phyloP scores from a whole-genome alignment of 2,888 invertebrate genomes.

The Rhagonycha lutea region DNA sequence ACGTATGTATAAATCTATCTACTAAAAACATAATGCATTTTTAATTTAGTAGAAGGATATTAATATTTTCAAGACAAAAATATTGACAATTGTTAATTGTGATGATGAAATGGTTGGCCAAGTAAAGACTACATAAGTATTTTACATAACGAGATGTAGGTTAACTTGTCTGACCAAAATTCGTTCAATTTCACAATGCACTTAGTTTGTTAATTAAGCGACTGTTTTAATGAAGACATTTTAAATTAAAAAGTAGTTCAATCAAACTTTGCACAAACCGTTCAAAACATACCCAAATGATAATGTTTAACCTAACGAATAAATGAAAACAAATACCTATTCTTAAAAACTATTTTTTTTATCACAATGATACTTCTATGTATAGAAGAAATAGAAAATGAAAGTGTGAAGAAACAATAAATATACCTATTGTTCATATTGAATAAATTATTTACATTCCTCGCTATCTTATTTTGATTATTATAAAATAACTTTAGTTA shows the following conservation, averaged over 20 bases:
- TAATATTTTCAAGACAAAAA: not conserved
- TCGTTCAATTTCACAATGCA: slow-evolving; percentile 17
- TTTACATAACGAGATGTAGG: slow-evolving; percentile 15
- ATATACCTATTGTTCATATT: too few species aligned
- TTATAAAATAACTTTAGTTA: too few species aligned
- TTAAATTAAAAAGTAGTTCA: slow-evolving; percentile 4
- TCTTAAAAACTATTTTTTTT: too few species aligned
- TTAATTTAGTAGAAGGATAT: not conserved
- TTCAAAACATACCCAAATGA: not conserved
- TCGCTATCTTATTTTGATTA: too few species aligned
- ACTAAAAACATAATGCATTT: not conserved
- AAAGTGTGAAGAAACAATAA: too few species aligned
- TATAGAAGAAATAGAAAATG: too few species aligned
- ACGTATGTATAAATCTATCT: not conserved
- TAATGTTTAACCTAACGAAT: not conserved
- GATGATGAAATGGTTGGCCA: not conserved
- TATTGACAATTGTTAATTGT: not conserved
- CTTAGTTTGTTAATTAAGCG: slow-evolving; percentile 20
- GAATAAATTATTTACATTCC: too few species aligned
- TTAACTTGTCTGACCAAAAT: slow-evolving; percentile 23
- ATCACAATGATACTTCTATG: too few species aligned
- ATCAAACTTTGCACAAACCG: not conserved
- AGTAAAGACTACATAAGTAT: not conserved
- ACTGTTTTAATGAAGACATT: slow-evolving; percentile 4
- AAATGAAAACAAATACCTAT: not conserved